These are phyloP conservation scores for Drosophila kokeensis DNA, from an alignment of 2,888 invertebrate genomes.

Conservation along the genomic window DNA sequence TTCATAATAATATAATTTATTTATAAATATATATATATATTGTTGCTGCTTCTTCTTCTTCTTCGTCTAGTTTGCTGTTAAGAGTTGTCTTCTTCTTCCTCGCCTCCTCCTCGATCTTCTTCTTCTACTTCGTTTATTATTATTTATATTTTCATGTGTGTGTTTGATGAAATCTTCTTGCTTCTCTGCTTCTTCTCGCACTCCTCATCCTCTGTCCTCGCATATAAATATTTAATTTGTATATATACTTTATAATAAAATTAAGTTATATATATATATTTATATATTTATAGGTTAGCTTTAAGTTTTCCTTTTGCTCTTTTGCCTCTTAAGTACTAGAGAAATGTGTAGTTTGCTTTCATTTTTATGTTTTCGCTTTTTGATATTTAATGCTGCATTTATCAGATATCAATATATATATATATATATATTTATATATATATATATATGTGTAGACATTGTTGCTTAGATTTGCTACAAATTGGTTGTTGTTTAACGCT, in stretches of 20 bases:
- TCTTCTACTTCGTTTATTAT: conserved; percentile 23
- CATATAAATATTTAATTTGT: conserved; percentile 81
- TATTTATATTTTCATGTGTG: conserved; percentile 64
- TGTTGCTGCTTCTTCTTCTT: conserved; percentile 45
- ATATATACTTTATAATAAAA: conserved; percentile 74
- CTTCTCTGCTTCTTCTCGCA: conserved; percentile 34
- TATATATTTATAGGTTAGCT: conserved; percentile 64
- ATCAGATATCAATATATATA: conserved; percentile 32
- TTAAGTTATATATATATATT: conserved; percentile 62
- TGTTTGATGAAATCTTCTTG: conserved; percentile 77
- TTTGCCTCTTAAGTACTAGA: conserved; percentile 68
- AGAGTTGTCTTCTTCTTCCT: conserved; percentile 47
- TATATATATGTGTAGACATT: conserved; percentile 13
- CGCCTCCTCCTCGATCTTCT: conserved; percentile 40
- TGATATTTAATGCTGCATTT: conserved; percentile 42
- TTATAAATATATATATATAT: conserved; percentile 60
- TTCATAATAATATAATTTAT: conserved; percentile 57
- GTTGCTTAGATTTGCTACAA: conserved; percentile 38
- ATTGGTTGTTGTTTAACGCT: conserved; percentile 29
- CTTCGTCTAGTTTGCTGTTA: conserved; percentile 44
- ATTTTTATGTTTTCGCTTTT: conserved; percentile 30
- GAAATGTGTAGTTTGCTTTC: conserved; percentile 62
- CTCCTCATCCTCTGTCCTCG: conserved; percentile 44
- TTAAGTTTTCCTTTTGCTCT: conserved; percentile 50
- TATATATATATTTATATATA: conserved; percentile 7